Conservation (phyloP, 2,797 vertebrate genomes). For the Chanos chanos region DNA sequence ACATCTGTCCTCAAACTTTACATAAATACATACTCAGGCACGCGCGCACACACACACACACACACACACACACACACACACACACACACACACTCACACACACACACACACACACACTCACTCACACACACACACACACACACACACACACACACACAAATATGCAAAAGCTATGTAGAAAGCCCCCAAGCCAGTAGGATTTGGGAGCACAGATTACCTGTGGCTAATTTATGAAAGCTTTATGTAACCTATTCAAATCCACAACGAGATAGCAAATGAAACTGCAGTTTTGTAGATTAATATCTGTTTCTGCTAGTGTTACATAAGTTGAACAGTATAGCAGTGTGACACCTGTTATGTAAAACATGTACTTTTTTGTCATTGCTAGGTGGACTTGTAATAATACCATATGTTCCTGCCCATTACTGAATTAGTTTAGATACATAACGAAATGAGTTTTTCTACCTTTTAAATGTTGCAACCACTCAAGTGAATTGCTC, state of each 20-base stretch:
- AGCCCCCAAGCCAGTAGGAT: background rate
- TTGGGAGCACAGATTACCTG: background rate
- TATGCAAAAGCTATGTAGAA: background rate
- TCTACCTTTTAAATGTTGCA: constrained; percentile 14
- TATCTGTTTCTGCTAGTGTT: constrained; percentile 31
- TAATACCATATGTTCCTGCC: constrained; percentile 7
- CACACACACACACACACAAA: background rate
- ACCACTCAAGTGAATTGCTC: constrained; percentile 26
- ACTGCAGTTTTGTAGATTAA: constrained; percentile 21
- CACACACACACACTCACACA: too few relatives aligned
- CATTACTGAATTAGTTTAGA: constrained; percentile 26
- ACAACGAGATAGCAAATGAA: constrained; percentile 4
- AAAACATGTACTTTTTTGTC: constrained; percentile 34
- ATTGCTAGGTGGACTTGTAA: background rate
- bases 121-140: too few relatives aligned
- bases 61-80: too few relatives aligned
- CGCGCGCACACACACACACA: too few relatives aligned
- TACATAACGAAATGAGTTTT: constrained; percentile 23
- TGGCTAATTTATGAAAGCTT: constrained; percentile 15
- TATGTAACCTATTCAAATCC: constrained; percentile 22
- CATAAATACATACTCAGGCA: too few relatives aligned
- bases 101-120: too few relatives aligned
- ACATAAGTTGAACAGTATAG: constrained; percentile 14
- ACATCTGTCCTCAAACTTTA: too few relatives aligned
- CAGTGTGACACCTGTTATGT: background rate